Conservation (phyloP, 1,140 invertebrate species). For the Eulimnadia texana region DNA sequence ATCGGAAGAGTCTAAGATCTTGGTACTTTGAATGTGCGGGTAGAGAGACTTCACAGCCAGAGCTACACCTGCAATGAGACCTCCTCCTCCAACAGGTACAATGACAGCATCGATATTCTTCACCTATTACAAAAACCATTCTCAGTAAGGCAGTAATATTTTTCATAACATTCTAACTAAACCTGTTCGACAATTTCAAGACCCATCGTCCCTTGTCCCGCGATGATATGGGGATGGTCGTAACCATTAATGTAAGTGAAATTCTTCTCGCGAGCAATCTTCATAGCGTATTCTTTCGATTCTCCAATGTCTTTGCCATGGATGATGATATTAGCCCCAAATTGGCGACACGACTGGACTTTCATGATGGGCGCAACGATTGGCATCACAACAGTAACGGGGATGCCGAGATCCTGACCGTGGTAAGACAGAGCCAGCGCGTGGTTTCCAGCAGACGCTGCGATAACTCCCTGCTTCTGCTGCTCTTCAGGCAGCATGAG, state of each 20-base stretch:
- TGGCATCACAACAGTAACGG: slow-evolving; percentile 88
- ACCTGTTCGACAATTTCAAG: slow-evolving; percentile 74
- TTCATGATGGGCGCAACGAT: slow-evolving; percentile 85
- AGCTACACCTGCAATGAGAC: slow-evolving; percentile 72
- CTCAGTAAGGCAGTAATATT: too few species aligned
- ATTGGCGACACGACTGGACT: slow-evolving; percentile 66
- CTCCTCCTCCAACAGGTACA: slow-evolving; percentile 79
- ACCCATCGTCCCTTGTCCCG: slow-evolving; percentile 83
- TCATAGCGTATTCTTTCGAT: slow-evolving; percentile 61
- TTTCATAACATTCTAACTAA: too few species aligned
- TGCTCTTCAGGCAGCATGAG: slow-evolving; percentile 55
- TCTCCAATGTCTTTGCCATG: slow-evolving; percentile 72
- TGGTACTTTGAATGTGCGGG: slow-evolving; percentile 49
- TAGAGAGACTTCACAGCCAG: slow-evolving; percentile 71
- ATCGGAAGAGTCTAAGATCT: not conserved
- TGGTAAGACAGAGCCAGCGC: slow-evolving; percentile 78
- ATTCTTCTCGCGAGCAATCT: slow-evolving; percentile 48
- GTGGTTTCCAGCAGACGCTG: slow-evolving; percentile 85
- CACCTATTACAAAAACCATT: slow-evolving; percentile 76
- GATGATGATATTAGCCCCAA: slow-evolving; percentile 70
- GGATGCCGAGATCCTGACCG: slow-evolving; percentile 58
- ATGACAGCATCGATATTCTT: slow-evolving; percentile 55
- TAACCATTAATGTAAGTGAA: slow-evolving; percentile 81
- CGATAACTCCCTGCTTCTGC: slow-evolving; percentile 63
- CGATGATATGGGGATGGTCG: slow-evolving; percentile 84